Conservation (phyloP, 2,113 vertebrate genomes). For the Gambusia affinis region DNA sequence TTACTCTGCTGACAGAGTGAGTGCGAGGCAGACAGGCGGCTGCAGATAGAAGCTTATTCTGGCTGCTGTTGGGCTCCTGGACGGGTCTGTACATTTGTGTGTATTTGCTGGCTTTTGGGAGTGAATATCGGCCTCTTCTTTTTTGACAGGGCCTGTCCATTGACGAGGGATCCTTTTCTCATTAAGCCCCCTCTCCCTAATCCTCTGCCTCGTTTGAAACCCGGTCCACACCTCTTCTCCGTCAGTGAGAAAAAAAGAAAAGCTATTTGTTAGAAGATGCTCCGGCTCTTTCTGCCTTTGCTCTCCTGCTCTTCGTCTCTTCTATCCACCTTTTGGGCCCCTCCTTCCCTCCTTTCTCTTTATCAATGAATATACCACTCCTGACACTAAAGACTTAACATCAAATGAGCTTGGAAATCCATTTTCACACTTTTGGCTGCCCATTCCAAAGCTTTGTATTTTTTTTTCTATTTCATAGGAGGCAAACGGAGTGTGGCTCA, state of each 20-base stretch:
- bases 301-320: slow-evolving; percentile 9
- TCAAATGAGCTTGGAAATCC: slow-evolving; percentile 96
- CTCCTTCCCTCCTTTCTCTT: slow-evolving; percentile 46
- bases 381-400: slow-evolving; percentile 95
- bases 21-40: slow-evolving; percentile 38
- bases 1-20: slow-evolving; percentile 23
- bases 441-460: slow-evolving; percentile 90
- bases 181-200: slow-evolving; percentile 74
- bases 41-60: slow-evolving; percentile 47
- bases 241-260: slow-evolving; percentile 46
- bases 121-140: slow-evolving; percentile 51
- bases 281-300: slow-evolving; percentile 37
- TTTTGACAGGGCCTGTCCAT: slow-evolving; percentile 64
- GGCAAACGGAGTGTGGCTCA: slow-evolving; percentile 82
- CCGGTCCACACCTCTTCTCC: slow-evolving; percentile 71
- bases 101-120: slow-evolving; percentile 36
- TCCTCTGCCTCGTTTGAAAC: slow-evolving; percentile 75
- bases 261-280: slow-evolving; percentile 73
- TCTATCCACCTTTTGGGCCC: slow-evolving; percentile 21
- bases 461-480: slow-evolving; percentile 60
- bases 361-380: slow-evolving; percentile 82
- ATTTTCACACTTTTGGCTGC: slow-evolving; percentile 92
- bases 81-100: slow-evolving; percentile 38
- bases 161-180: slow-evolving; percentile 70
- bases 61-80: slow-evolving; percentile 24